Base-by-base conservation (phyloP, 2,797 vertebrate genomes). In the Phalloptychus januarius region DNA sequence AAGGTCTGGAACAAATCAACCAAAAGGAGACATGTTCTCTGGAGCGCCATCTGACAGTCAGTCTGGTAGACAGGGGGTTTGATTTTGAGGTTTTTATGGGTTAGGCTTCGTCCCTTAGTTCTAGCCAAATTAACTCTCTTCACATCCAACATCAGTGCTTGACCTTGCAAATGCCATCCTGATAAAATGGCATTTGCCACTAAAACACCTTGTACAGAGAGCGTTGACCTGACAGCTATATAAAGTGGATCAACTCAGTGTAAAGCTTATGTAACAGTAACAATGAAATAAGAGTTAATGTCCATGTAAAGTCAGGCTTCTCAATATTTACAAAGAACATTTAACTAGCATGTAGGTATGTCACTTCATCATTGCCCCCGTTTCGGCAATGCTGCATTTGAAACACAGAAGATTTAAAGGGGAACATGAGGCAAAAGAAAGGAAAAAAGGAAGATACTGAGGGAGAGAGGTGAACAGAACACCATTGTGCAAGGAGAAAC, bases 401-500 rank as follows among this genome's bases (percentile, higher is more conserved):
- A 85, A 78, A 74, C 52, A 8, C 67, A 80, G 15, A 28, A 33
- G 28, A 79, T 63, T 78, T 80, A 79, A 85, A 79, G 46, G 71
- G 40, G n/a, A 78, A 45, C 77, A 80, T 78, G 81, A 79, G 50
- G 65, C 69, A 85, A 18, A 56, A 65, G 67, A 63, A 67, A 4
- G 38, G 46, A 44, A 38, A 58, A 85, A 82, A 72, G 65, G 44
- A 76, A 70, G 75, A 85, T 36, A 75, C 13, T 65, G 72, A 72
- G 74, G 65, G 73, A 78, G 78, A n/a, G 44, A 15, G 74, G 85
- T 79, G 80, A 78, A 84, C 71, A 44, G 33, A 52, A 82, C 84
- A 83, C 58, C 85, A 78, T 54, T 86, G 72, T 75, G 54, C 50
- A 74, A 78, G 74, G 80, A 87, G 73, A 88, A 91, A 89, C 74